Evolutionary conservation across 1,140 invertebrate genomes (phyloP), one percentile per base, ranked within the genome.

Genomic region (Sogatella furcifera): DNA sequence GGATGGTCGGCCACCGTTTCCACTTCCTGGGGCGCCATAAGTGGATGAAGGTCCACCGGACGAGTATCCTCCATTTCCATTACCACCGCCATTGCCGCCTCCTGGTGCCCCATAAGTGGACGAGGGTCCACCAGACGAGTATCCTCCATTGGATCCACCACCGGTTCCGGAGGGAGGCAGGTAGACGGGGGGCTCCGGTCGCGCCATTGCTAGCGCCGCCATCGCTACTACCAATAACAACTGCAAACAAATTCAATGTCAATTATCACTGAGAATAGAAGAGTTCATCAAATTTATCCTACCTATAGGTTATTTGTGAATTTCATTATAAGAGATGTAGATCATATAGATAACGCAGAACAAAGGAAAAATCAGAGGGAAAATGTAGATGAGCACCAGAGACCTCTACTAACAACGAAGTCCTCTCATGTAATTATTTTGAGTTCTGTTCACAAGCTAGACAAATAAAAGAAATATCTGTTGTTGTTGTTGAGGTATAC

Each of bases 71-170:
- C 56, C 56, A 24, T 58, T 58, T 58, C 56, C 56, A 17, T 41
- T 41, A n/a, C 17, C 17, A 15, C 55, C 24, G 2, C 22, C 22
- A 55, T 24, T 21, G 24, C 53, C 55, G 42, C 38, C 19, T 42
- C 64, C 59, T 44, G 69, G 70, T 24, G 71, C 64, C 15, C 68
- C 71, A 62, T 73, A 73, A 21, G 62, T 64, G 24, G 69, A 68
- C 24, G 67, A 68, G 43, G 68, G 69, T 17, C 55, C 17, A 10
- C 55, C 24, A 41, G 13, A n/a, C 21, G 15, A 17, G 21, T 19
- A 49, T 5, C 46, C 46, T 19, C 43, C 43, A 24, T 49, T 58
- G 15, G 24, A 31, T 11, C 56, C 55, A 1, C 19, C 15, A n/a
- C n/a, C 10, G 17, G 24, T 43, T 21, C 44, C n/a, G 10, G 56